A percentile compares a stretch with the other conserved stretches of the same genome.
Evolutionary conservation across 2,797 vertebrate genomes (phyloP).

Genomic region (Gymnodraco acuticeps): DNA sequence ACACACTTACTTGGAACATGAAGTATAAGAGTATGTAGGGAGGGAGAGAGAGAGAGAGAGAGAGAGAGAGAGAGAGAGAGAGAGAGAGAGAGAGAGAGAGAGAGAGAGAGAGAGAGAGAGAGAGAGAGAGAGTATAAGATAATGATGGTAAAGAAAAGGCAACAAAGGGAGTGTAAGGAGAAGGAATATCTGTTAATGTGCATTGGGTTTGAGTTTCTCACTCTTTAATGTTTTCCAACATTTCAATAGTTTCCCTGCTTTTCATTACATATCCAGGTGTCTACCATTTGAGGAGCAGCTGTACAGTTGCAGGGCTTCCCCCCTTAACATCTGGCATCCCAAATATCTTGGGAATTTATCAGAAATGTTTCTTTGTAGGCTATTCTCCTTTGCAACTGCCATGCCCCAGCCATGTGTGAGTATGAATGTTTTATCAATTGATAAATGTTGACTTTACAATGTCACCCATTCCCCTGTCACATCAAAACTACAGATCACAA

Average conservation of each 20-base stretch:
- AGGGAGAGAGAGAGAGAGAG: conserved; percentile 22
- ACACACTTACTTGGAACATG: conserved; percentile 62
- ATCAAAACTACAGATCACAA: background rate
- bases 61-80: conserved; percentile 26
- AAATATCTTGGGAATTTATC: background rate
- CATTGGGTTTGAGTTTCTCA: background rate
- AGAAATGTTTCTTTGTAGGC: background rate
- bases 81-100: conserved; percentile 29
- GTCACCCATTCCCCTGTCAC: conserved; percentile 11
- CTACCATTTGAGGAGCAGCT: background rate
- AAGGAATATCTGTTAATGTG: conserved; percentile 12
- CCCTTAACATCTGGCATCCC: background rate
- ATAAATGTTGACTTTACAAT: conserved; percentile 3
- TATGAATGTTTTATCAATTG: background rate
- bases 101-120: conserved; percentile 16
- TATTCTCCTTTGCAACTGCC: background rate
- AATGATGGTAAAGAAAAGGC: conserved; percentile 22
- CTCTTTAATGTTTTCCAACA: conserved; percentile 25
- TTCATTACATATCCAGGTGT: background rate
- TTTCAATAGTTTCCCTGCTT: conserved; percentile 21
- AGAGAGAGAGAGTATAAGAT: conserved; percentile 33
- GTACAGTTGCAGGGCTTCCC: background rate
- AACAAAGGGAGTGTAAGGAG: conserved; percentile 16
- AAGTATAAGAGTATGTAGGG: conserved; percentile 10
- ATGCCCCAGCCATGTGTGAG: background rate